phyloP scores from a whole-genome alignment of 2,113 vertebrate genomes.

The Eulemur rufifrons region DNA sequence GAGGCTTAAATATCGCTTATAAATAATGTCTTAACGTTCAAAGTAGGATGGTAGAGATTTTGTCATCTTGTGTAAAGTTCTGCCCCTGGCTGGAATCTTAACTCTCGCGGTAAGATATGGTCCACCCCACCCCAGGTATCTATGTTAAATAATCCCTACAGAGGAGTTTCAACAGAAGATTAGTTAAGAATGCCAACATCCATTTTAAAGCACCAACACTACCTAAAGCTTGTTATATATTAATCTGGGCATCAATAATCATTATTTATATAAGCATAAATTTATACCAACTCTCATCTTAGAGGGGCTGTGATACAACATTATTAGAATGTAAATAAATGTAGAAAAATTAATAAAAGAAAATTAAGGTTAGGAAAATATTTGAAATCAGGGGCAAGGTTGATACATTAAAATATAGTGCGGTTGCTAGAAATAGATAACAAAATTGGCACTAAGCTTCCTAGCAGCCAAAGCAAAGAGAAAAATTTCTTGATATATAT shows the following conservation, averaged over 20 bases:
- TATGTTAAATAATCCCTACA: background rate
- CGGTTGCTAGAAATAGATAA: background rate
- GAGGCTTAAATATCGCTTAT: conserved; percentile 23
- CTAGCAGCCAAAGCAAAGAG: background rate
- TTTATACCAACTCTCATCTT: background rate
- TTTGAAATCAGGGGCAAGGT: background rate
- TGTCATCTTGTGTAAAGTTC: background rate
- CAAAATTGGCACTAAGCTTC: background rate
- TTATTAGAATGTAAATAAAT: conserved; percentile 2
- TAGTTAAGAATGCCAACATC: background rate
- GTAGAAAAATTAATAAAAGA: background rate
- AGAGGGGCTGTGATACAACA: background rate
- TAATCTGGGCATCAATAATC: background rate
- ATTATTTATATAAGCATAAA: background rate
- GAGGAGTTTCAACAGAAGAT: background rate
- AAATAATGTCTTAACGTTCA: background rate
- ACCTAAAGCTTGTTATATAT: background rate
- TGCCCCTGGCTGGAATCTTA: background rate
- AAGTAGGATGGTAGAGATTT: background rate
- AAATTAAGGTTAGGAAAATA: conserved; percentile 33
- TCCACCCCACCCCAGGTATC: background rate
- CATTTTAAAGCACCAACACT: background rate
- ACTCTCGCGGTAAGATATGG: background rate
- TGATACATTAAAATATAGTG: background rate
- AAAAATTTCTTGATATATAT: background rate